Evolutionary conservation across 2,888 invertebrate species (phyloP).

Genomic region (Hydrotaea cyrtoneurina): DNA sequence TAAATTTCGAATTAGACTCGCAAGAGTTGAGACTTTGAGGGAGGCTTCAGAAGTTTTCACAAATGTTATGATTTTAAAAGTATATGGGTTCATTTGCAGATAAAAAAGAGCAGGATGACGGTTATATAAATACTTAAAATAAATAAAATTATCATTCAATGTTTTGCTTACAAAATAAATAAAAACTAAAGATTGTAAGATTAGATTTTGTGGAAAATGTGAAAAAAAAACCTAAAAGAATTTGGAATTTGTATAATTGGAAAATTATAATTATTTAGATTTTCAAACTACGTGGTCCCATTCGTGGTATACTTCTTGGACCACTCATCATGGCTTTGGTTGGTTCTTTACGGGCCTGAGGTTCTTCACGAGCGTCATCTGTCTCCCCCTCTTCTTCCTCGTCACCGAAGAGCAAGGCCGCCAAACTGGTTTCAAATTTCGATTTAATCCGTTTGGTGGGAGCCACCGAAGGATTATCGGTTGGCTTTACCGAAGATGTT

Average conservation of each 20-base stretch:
- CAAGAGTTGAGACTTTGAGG: slow-evolving; percentile 75
- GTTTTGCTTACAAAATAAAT: slow-evolving; percentile 69
- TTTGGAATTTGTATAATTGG: background rate
- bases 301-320: slow-evolving; percentile 75
- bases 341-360: slow-evolving; percentile 60
- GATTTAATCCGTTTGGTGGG: slow-evolving; percentile 74
- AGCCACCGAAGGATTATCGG: slow-evolving; percentile 19
- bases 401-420: slow-evolving; percentile 79
- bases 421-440: slow-evolving; percentile 78
- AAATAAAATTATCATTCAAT: slow-evolving; percentile 42
- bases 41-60: background rate
- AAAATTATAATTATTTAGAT: slow-evolving; percentile 71
- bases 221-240: slow-evolving; percentile 45
- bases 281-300: slow-evolving; percentile 75
- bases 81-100: background rate
- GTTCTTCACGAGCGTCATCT: slow-evolving; percentile 70
- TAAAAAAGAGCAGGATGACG: slow-evolving; percentile 1
- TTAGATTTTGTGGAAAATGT: slow-evolving; percentile 55
- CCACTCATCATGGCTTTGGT: slow-evolving; percentile 70
- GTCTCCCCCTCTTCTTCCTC: slow-evolving; percentile 74
- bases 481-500: slow-evolving; percentile 21
- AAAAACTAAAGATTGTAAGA: slow-evolving; percentile 63
- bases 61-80: slow-evolving; percentile 28
- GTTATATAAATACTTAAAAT: slow-evolving; percentile 17
- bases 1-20: slow-evolving; percentile 80